Conservation (phyloP, 1,140 invertebrate species). For the Anastatus disparis region DNA sequence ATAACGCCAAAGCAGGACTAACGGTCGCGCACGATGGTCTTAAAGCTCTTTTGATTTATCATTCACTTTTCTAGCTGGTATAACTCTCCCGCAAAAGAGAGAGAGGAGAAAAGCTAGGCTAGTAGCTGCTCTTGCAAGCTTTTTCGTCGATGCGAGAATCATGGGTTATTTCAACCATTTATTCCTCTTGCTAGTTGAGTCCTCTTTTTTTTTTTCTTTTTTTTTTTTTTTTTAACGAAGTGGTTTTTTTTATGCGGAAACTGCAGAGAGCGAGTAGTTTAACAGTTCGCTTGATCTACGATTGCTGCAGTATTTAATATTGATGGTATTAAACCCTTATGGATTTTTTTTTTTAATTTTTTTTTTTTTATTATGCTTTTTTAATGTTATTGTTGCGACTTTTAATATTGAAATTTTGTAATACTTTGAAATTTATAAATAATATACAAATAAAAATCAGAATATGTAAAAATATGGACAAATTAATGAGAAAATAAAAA, state of each 20-base stretch:
- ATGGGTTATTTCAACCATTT: conserved; percentile 18
- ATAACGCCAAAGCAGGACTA: conserved; percentile 39
- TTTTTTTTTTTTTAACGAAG: background rate
- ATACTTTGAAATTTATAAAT: too few species aligned
- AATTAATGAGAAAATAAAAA: too few species aligned
- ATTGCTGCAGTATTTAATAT: conserved; percentile 26
- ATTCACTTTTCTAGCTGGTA: conserved; percentile 43
- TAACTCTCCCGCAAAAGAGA: too few species aligned
- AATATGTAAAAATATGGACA: too few species aligned
- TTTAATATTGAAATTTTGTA: too few species aligned
- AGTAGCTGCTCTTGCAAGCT: too few species aligned
- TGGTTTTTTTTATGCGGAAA: background rate
- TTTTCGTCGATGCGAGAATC: conserved; percentile 10
- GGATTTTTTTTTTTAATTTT: conserved; percentile 12
- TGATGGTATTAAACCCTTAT: background rate
- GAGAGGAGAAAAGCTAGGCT: too few species aligned
- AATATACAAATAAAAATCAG: too few species aligned
- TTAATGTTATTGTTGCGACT: too few species aligned
- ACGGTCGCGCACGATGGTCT: conserved; percentile 37
- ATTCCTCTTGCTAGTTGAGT: background rate
- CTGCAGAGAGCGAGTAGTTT: background rate
- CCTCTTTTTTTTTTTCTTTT: background rate
- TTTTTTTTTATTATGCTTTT: too few species aligned
- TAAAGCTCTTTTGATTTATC: conserved; percentile 44
- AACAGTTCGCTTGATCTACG: conserved; percentile 29